phyloP scores from a whole-genome alignment of 1,140 invertebrate genomes.

The Calephelis virginiensis region DNA sequence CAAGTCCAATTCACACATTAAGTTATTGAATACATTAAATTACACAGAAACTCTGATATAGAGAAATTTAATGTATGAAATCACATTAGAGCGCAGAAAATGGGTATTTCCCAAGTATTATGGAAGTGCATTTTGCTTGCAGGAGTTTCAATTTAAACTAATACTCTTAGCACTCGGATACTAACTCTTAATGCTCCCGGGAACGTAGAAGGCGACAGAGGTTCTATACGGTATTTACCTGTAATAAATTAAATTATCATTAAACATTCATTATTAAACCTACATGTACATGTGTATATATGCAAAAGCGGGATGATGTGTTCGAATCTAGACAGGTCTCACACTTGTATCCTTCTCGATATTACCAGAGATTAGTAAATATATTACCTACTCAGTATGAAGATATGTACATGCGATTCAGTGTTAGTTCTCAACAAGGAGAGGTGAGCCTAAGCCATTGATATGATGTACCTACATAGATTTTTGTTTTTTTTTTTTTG shows the following conservation, averaged over 20 bases:
- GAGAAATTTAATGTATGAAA: constrained; percentile 4
- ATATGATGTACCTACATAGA: too few relatives aligned
- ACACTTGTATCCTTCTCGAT: too few relatives aligned
- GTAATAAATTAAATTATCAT: constrained; percentile 34
- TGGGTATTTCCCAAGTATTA: constrained; percentile 20
- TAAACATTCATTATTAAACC: constrained; percentile 1
- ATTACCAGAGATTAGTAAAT: too few relatives aligned
- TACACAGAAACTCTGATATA: not conserved
- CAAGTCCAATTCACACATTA: too few relatives aligned
- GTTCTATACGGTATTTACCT: constrained; percentile 64
- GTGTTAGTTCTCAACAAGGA: too few relatives aligned
- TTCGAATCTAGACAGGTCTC: too few relatives aligned
- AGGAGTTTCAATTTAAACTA: constrained; percentile 28
- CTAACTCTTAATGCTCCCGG: constrained; percentile 58
- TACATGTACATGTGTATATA: not conserved
- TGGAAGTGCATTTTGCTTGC: constrained; percentile 27
- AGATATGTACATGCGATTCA: too few relatives aligned
- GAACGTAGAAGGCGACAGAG: constrained; percentile 50
- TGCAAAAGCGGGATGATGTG: too few relatives aligned
- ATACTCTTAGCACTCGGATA: constrained; percentile 31
- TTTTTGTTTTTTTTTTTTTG: too few relatives aligned
- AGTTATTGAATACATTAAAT: too few relatives aligned
- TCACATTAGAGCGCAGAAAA: constrained; percentile 14
- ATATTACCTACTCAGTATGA: too few relatives aligned
- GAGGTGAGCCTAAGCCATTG: too few relatives aligned